phyloP scores from a whole-genome alignment of 1,140 invertebrate genomes.

The Apis cerana region DNA sequence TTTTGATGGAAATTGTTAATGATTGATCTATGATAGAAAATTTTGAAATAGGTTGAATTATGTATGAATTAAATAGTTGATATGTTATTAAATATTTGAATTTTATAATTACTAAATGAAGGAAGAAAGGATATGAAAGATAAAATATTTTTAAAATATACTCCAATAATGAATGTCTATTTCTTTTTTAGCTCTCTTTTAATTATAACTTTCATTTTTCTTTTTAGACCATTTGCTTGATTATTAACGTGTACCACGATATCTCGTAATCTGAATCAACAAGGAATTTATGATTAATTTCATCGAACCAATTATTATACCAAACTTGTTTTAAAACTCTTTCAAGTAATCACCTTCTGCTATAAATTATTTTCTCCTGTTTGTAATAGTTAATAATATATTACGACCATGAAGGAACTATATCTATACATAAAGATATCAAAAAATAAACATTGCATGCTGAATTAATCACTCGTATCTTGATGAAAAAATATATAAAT shows the following conservation, averaged over 20 bases:
- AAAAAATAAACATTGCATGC: neutral
- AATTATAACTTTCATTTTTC: no score
- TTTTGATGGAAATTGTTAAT: no score
- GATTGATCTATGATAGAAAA: no score
- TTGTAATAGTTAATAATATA: neutral
- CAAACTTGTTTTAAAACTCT: neutral
- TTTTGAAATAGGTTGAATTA: no score
- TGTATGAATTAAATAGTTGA: no score
- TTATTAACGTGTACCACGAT: neutral
- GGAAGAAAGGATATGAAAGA: no score
- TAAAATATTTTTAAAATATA: no score
- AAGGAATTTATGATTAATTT: neutral
- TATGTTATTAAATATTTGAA: no score
- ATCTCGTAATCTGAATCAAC: neutral
- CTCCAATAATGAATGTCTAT: no score
- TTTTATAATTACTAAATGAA: no score
- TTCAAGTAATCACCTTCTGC: neutral
- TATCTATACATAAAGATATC: neutral
- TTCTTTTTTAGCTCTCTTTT: no score
- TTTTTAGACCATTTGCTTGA: no score
- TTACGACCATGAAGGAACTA: neutral
- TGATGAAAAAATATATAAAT: neutral
- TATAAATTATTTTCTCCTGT: neutral
- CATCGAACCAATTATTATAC: neutral
- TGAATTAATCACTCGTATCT: neutral